These are phyloP conservation scores for Adelphocoris suturalis DNA, from an alignment of 2,888 invertebrate species.

Conservation along the genomic window DNA sequence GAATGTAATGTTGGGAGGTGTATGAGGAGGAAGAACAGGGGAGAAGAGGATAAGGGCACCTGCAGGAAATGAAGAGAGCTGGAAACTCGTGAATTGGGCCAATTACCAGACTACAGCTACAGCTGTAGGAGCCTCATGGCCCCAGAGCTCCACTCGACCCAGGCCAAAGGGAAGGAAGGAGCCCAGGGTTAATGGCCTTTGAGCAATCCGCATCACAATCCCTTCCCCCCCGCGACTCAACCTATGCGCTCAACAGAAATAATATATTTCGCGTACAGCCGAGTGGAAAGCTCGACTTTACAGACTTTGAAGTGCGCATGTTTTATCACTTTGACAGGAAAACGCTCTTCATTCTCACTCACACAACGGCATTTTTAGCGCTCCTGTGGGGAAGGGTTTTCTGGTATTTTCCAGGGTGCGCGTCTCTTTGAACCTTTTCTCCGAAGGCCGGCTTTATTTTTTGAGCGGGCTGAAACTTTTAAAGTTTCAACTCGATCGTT, in stretches of 20 bases:
- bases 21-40: not conserved
- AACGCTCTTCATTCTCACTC: constrained; percentile 20
- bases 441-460: not conserved
- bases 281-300: constrained; percentile 15
- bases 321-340: constrained; percentile 42
- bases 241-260: not conserved
- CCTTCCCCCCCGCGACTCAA: not conserved
- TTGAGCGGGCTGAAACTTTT: not conserved
- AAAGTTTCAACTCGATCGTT: constrained; percentile 14
- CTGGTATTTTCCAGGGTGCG: not conserved
- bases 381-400: not conserved
- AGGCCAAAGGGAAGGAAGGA: not conserved
- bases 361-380: constrained; percentile 9
- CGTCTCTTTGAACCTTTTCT: constrained; percentile 1
- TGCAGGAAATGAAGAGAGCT: constrained; percentile 60
- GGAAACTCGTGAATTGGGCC: constrained; percentile 63
- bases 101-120: constrained; percentile 33
- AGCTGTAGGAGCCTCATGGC: not conserved
- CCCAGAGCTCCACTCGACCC: not conserved
- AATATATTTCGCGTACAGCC: constrained; percentile 27
- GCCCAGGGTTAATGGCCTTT: constrained; percentile 53
- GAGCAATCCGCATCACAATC: constrained; percentile 42
- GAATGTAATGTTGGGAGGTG: constrained; percentile 30
- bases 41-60: constrained; percentile 15
- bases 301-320: constrained; percentile 19